A percentile compares a stretch with the other conserved stretches of the same genome.
These are phyloP conservation scores for Leptodactylus fuscus DNA, from an alignment of 2,113 vertebrate species.

Conservation along the genomic window DNA sequence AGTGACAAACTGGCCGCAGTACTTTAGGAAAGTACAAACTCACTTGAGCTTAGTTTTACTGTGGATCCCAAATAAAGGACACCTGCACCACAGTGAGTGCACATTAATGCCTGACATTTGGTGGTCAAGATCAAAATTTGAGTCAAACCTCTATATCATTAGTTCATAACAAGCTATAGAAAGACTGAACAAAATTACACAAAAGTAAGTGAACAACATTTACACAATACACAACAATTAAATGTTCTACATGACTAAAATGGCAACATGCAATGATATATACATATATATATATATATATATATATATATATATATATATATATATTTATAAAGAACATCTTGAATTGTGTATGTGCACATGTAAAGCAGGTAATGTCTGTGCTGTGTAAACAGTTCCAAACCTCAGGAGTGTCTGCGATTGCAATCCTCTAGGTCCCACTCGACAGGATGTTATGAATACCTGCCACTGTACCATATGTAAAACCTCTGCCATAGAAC, in stretches of 20 bases:
- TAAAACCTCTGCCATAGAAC: conserved; percentile 9
- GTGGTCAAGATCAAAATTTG: too few species aligned
- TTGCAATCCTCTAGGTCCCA: conserved; percentile 14
- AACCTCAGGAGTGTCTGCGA: conserved; percentile 31
- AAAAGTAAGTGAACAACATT: not conserved
- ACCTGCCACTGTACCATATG: not conserved
- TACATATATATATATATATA: too few species aligned
- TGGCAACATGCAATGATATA: too few species aligned
- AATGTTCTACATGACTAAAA: not conserved
- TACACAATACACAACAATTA: not conserved
- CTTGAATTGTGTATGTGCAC: not conserved
- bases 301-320: too few species aligned
- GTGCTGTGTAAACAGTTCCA: conserved; percentile 23
- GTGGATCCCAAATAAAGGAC: not conserved
- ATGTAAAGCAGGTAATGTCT: not conserved
- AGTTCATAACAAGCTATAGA: not conserved
- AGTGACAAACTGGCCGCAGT: too few species aligned
- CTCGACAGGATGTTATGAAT: conserved; percentile 27
- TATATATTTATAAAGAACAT: not conserved
- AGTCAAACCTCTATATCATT: not conserved
- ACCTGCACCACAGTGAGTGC: not conserved
- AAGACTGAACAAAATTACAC: not conserved
- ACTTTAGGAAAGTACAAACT: not conserved
- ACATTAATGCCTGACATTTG: too few species aligned
- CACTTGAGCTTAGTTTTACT: not conserved